Evolutionary conservation across 2,113 vertebrate species (phyloP).

Genomic region (Andinoacara biseriatus): DNA sequence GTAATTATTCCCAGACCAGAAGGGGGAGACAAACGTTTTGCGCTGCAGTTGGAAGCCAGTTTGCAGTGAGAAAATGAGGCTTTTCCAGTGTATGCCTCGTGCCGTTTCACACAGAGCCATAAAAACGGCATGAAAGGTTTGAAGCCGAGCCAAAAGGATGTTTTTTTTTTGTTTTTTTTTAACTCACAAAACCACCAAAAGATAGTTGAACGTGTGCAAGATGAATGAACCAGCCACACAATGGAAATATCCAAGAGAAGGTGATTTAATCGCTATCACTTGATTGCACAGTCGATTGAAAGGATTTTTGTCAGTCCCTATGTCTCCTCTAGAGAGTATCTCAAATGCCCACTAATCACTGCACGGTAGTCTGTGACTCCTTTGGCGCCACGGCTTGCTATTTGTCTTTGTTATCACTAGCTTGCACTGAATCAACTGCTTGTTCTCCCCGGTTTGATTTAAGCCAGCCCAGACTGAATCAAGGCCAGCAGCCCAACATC

Average conservation of each 20-base stretch:
- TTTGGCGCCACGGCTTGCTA: constrained; percentile 10
- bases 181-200: constrained; percentile 40
- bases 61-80: constrained; percentile 19
- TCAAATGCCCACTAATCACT: constrained; percentile 39
- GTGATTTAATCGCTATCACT: constrained; percentile 73
- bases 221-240: constrained; percentile 63
- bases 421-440: constrained; percentile 55
- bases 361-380: constrained; percentile 26
- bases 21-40: no score
- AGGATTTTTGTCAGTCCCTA: constrained; percentile 55
- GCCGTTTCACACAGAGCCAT: constrained; percentile 41
- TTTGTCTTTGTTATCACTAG: constrained; percentile 72
- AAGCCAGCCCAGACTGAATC: constrained; percentile 40
- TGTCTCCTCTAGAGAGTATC: constrained; percentile 42
- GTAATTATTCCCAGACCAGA: no score
- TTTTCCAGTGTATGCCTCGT: constrained; percentile 6
- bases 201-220: constrained; percentile 28
- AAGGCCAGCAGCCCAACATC: constrained; percentile 15
- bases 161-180: neutral
- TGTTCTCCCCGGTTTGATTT: constrained; percentile 41
- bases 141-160: constrained; percentile 22
- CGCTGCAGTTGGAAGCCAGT: constrained; percentile 14
- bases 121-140: constrained; percentile 53
- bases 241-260: constrained; percentile 57
- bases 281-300: constrained; percentile 71